Evolutionary conservation across 1,140 invertebrate species (phyloP).

Genomic region (Sycophaga agraensis): DNA sequence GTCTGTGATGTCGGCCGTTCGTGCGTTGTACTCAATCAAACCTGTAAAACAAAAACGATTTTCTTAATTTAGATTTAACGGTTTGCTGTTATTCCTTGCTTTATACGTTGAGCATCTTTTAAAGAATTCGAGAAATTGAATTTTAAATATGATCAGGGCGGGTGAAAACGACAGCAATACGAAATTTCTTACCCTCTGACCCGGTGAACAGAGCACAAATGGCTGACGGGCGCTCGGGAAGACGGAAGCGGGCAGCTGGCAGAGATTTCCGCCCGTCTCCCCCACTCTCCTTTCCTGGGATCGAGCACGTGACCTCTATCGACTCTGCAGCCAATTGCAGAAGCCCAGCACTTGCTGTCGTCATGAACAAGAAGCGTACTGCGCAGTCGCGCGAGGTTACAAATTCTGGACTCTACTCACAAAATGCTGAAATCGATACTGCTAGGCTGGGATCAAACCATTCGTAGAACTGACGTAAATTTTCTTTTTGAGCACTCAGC

Average conservation of each 20-base stretch:
- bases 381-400: slow-evolving; percentile 1
- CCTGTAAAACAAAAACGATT: slow-evolving; percentile 37
- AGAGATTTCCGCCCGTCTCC: slow-evolving; percentile 37
- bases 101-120: no score
- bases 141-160: no score
- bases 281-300: background rate
- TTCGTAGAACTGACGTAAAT: no score
- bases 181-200: slow-evolving; percentile 41
- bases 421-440: no score
- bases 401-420: no score
- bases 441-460: no score
- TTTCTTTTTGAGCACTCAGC: no score
- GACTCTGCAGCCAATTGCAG: slow-evolving; percentile 29
- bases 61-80: background rate
- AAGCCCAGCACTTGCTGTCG: background rate
- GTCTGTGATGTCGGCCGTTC: slow-evolving; percentile 12
- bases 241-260: slow-evolving; percentile 51
- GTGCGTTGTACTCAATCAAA: slow-evolving; percentile 40
- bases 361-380: background rate
- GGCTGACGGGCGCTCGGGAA: slow-evolving; percentile 52
- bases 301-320: slow-evolving; percentile 24
- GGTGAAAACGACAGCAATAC: background rate
- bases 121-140: no score
- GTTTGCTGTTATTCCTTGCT: background rate
- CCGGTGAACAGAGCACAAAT: slow-evolving; percentile 53